Base-by-base conservation (phyloP, 2,797 vertebrate genomes). In the Synaphobranchus kaupii region DNA sequence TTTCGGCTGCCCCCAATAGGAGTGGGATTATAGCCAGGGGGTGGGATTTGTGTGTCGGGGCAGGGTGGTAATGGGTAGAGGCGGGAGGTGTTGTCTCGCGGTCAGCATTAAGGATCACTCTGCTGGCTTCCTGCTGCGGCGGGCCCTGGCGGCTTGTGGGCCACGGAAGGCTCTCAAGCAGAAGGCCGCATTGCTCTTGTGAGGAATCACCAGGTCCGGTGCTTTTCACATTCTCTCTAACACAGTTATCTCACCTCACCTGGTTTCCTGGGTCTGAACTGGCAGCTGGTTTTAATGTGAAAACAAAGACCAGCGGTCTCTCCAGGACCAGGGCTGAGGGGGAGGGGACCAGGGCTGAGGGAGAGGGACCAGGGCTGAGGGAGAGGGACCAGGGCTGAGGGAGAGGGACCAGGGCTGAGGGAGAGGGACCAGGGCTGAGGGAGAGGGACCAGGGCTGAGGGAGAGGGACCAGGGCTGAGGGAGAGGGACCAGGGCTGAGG, bases 31-130 rank as follows among this genome's bases (percentile, higher is more conserved):
- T 81, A 3, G 22, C 56, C 20, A 8, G 4, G 1, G 44, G 47
- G 25, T 81, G 47, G 78, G 78, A 50, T 81, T 78, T 50, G 47
- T 50, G 78, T 50, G 22, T n/a, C 50, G 78, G 78, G 78, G 20
- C 13, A 22, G 31, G 28, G 68, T 13, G 28, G 28, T 66, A n/a
- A 66, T 66, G 63, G 63, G 63, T 28, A 8, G 34, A 28, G 31
- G 73, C 15, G 28, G 68, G 15, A 15, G 31, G 31, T 9, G 39
- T 39, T 12, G 73, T 31, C 73, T 76, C 34, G 17, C 34, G 39
- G 17, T 39, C 73, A 20, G 31, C 39, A 48, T 81, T 81, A 81
- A n/a, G 78, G 78, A 81, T 81, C 78, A 81, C 22, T 25, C 78
- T 50, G 44, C 20, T 48, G 78, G 44, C 22, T n/a, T 81, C 47